phyloP scores from a whole-genome alignment of 1,140 invertebrate genomes.

The Rhopalosiphum padi region DNA sequence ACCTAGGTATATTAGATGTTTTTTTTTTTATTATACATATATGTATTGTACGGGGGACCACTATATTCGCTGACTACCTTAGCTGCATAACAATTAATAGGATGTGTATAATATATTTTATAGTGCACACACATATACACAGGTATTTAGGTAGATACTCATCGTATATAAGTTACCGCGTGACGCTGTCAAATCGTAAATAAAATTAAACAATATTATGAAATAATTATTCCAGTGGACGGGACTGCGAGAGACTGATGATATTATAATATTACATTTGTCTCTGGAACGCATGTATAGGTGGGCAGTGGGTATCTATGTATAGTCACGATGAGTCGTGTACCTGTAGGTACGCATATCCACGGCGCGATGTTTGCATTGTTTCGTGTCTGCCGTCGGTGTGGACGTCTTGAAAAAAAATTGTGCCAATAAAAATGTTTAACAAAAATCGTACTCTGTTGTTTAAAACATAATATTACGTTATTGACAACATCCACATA shows the following conservation, averaged over 20 bases:
- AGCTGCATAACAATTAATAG: conserved; percentile 3
- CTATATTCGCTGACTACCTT: not conserved
- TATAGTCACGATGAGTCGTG: not conserved
- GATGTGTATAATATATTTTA: no score
- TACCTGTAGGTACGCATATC: not conserved
- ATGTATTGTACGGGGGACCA: not conserved
- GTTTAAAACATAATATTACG: not conserved
- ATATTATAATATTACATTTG: no score
- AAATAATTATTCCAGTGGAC: no score
- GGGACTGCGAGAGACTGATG: no score
- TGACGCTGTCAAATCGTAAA: not conserved
- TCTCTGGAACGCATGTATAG: no score
- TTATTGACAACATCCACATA: not conserved
- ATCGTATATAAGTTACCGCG: no score
- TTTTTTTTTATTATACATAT: not conserved
- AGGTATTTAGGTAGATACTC: no score
- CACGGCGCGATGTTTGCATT: not conserved
- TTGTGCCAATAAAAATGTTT: not conserved
- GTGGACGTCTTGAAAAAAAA: not conserved
- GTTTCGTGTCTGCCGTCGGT: not conserved
- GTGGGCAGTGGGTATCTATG: not conserved
- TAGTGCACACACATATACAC: no score
- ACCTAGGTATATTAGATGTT: not conserved
- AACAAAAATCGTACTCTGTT: not conserved
- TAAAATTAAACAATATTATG: not conserved